A percentile compares a stretch with the other conserved stretches of the same genome.
These are phyloP conservation scores for Pteruthius melanotis DNA, from an alignment of 2,113 vertebrate species.

Conservation along the genomic window DNA sequence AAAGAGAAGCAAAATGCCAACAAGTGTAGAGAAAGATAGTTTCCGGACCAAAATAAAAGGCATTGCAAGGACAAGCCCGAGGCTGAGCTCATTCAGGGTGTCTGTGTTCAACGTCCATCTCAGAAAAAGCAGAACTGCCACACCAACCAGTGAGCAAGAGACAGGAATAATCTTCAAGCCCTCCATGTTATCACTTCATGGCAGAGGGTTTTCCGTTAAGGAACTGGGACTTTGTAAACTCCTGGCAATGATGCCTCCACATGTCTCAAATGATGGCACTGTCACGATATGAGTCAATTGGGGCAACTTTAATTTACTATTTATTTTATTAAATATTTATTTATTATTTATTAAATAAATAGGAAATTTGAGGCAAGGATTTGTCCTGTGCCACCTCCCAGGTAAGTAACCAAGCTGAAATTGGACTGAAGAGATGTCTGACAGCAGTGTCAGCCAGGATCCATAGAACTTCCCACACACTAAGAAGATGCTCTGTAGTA, in stretches of 20 bases:
- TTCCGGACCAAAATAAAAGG: background rate
- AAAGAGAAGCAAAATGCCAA: background rate
- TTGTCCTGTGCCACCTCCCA: background rate
- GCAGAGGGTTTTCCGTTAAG: background rate
- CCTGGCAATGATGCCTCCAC: background rate
- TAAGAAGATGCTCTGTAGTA: background rate
- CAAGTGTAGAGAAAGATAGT: rapidly evolving
- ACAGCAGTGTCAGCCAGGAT: background rate
- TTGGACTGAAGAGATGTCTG: rapidly evolving
- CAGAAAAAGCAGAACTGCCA: background rate
- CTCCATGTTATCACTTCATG: background rate
- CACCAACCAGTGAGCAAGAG: background rate
- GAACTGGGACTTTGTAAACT: background rate
- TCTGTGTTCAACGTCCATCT: background rate
- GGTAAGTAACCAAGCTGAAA: background rate
- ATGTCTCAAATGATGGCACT: background rate
- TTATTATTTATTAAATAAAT: background rate
- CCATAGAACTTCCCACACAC: background rate
- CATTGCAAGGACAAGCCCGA: background rate
- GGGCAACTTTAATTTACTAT: background rate
- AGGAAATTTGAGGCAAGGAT: background rate
- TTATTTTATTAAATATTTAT: background rate
- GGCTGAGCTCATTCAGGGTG: background rate
- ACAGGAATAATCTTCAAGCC: background rate
- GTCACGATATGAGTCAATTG: background rate